phyloP scores from a whole-genome alignment of 2,113 vertebrate species.

The Brachypteracias leptosomus region DNA sequence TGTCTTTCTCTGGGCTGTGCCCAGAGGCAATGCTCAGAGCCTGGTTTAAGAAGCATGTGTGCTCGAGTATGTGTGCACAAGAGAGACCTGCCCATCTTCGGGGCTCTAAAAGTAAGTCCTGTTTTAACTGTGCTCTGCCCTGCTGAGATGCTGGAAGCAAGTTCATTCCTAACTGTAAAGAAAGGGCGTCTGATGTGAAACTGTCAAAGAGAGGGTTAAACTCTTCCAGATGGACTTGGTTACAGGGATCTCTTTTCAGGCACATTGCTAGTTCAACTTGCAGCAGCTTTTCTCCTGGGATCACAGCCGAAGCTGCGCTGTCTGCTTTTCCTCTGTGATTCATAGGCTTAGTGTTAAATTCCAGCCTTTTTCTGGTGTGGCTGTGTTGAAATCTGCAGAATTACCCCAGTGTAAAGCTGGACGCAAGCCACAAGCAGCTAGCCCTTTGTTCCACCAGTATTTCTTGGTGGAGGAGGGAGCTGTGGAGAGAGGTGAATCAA shows the following conservation, averaged over 20 bases:
- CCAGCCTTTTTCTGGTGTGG: conserved; percentile 35
- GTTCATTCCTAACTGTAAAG: neutral
- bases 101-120: neutral
- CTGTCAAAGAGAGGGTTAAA: neutral
- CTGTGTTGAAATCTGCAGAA: conserved; percentile 56
- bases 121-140: neutral
- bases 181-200: neutral
- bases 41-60: neutral
- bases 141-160: neutral
- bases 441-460: neutral
- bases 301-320: neutral
- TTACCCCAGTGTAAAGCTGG: conserved; percentile 30
- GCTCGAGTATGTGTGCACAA: rapidly evolving
- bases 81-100: neutral
- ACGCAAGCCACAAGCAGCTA: neutral
- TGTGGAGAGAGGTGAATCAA: neutral
- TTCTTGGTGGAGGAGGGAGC: neutral
- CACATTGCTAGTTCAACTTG: neutral
- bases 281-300: conserved; percentile 27
- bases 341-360: conserved; percentile 42
- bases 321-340: conserved; percentile 50
- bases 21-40: no score
- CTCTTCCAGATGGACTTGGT: neutral
- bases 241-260: neutral
- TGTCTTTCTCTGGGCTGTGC: neutral